Base-by-base conservation (phyloP, 2,113 vertebrate species). In the Sceloporus undulatus region DNA sequence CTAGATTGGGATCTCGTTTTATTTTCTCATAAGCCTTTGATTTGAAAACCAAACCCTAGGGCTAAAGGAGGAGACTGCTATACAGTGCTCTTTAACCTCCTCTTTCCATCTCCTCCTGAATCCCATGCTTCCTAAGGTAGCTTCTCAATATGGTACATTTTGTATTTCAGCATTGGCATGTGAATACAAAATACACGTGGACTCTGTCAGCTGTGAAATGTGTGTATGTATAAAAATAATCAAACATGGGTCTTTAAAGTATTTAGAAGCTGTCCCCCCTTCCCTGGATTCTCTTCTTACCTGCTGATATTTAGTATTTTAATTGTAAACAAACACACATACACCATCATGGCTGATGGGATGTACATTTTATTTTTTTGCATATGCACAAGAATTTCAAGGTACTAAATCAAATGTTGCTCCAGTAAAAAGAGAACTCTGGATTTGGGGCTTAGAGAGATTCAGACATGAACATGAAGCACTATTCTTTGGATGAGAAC, bases 1-100 rank as follows among this genome's bases (percentile, higher is more conserved):
- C 93, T 93, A 94, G 95, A 95, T 95, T 95, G 94, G 93, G 93
- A 96, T 95, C 95, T 95, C 90, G 87, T 90, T 94, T 93, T 91
- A 79, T 94, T 93, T 96, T 95, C 95, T 95, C 95, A 95, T 92
- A 92, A 96, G 93, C 85, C 90, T 91, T 89, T 94, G 94, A 92
- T 95, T 95, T 94, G 94, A 93, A 88, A 94, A 91, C 4, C 85
- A 87, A 93, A 0, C 0, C 81, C 87, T 76, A 78, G 0, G 0
- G 70, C 14, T 78, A 42, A 68, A 68, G 34, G 84, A 73, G 40
- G 79, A 84, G 42, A 40, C 74, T 65, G 23, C 65, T 90, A 85
- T 56, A 71, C 59, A 82, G 65, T 62, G 42, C 48, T n/a, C 70
- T 82, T 52, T 77, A 27, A 77, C 48, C 52, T 27, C 40, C 52